These are phyloP conservation scores for Zonitis immaculata DNA, from an alignment of 2,888 invertebrate species.

Conservation along the genomic window DNA sequence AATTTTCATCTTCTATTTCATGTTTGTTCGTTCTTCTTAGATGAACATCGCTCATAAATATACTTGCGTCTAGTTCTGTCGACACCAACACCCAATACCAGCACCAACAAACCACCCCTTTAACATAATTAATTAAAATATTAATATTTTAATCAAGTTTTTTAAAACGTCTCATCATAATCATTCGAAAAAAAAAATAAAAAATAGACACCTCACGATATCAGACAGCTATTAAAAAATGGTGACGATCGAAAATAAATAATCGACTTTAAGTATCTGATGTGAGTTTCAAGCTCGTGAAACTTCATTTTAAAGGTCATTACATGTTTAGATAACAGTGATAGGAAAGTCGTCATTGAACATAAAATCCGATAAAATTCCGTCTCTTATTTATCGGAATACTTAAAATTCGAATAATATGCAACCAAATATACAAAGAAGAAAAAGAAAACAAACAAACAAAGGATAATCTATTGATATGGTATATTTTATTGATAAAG, in stretches of 20 bases:
- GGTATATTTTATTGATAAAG: too few relatives aligned
- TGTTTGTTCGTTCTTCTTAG: slow-evolving; percentile 31
- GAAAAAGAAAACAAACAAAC: too few relatives aligned
- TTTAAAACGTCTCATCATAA: neutral
- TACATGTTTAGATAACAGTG: slow-evolving; percentile 26
- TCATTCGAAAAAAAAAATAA: neutral
- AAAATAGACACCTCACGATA: neutral
- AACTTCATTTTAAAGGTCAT: slow-evolving; percentile 26
- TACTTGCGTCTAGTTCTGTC: slow-evolving; percentile 10
- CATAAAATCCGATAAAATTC: slow-evolving; percentile 24
- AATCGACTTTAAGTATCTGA: slow-evolving; percentile 30
- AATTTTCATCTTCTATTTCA: slow-evolving; percentile 42
- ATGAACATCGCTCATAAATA: slow-evolving; percentile 22
- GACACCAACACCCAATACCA: neutral
- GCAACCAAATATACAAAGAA: neutral
- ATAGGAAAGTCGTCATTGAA: slow-evolving; percentile 16
- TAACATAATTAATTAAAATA: neutral
- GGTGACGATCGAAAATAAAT: slow-evolving; percentile 24
- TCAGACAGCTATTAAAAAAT: slow-evolving; percentile 14
- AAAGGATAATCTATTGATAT: too few relatives aligned
- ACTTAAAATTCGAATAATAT: neutral
- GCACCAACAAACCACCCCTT: neutral
- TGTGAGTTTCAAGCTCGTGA: slow-evolving; percentile 17
- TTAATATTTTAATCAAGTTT: neutral
- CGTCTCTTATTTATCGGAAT: slow-evolving; percentile 7